phyloP scores from a whole-genome alignment of 2,113 vertebrate genomes.

The Vicugna pacos region DNA sequence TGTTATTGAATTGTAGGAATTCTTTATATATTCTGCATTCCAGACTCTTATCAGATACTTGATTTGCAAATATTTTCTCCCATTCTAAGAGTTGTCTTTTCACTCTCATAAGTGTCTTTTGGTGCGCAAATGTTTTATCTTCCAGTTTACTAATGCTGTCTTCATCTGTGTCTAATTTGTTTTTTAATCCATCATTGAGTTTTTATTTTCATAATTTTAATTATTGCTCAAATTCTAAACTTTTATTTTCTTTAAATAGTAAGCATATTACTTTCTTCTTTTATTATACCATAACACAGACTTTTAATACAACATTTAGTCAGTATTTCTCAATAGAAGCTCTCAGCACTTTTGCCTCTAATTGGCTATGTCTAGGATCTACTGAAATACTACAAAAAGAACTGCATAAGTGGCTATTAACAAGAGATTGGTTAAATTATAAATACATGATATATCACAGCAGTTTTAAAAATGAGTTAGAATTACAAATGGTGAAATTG shows the following conservation, averaged over 20 bases:
- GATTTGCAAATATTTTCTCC: constrained; percentile 28
- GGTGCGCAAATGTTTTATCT: not conserved
- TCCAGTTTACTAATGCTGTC: not conserved
- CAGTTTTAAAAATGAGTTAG: not conserved
- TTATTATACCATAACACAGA: not conserved
- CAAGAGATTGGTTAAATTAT: not conserved
- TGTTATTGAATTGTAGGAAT: constrained; percentile 6
- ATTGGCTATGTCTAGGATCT: not conserved
- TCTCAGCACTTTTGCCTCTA: not conserved
- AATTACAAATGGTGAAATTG: not conserved
- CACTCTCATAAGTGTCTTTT: not conserved
- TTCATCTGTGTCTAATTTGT: not conserved
- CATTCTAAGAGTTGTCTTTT: constrained; percentile 30
- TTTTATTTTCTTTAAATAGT: constrained; percentile 45
- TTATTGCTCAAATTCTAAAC: constrained; percentile 41
- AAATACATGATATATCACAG: not conserved
- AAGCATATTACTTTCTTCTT: not conserved
- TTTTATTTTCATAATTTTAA: constrained; percentile 44
- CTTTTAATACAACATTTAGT: constrained; percentile 9
- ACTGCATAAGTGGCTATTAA: not conserved
- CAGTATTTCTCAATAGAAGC: not conserved
- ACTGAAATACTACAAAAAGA: not conserved
- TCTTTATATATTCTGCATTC: constrained; percentile 4
- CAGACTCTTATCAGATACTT: not conserved
- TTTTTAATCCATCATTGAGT: not conserved